Evolutionary conservation across 2,888 invertebrate species (phyloP).

Genomic region (Lepetodrilus schrolli): DNA sequence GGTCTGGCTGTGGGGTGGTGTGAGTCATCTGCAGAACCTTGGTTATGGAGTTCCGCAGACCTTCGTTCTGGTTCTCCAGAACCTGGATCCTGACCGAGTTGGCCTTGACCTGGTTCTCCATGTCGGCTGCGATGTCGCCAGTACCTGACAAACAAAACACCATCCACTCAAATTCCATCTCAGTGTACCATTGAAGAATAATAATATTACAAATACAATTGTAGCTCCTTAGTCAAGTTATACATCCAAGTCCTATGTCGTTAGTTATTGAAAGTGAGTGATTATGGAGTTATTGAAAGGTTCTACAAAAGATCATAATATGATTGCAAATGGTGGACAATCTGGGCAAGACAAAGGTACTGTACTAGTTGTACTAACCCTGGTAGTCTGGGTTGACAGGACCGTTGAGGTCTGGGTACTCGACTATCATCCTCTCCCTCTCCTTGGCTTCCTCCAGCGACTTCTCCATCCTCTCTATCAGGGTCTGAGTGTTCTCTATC

Average conservation of each 20-base stretch:
- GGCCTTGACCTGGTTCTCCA: constrained; percentile 74
- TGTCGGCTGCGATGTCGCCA: constrained; percentile 71
- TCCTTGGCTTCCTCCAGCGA: constrained; percentile 62
- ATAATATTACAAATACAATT: no score
- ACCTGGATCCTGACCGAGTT: constrained; percentile 70
- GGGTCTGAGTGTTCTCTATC: constrained; percentile 52
- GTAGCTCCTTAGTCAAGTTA: no score
- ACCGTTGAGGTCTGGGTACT: constrained; percentile 74
- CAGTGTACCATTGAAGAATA: no score
- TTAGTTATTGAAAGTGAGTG: no score
- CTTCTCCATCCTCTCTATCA: constrained; percentile 48
- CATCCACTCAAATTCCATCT: no score
- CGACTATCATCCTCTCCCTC: constrained; percentile 68
- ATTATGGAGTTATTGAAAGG: no score
- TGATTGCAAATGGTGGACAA: no score
- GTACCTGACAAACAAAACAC: no score
- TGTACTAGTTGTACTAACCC: constrained; percentile 49
- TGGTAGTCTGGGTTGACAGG: constrained; percentile 69
- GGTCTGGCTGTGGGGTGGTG: background rate
- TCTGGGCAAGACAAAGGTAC: no score
- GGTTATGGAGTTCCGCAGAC: constrained; percentile 59
- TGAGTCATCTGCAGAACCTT: constrained; percentile 44
- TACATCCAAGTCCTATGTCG: no score
- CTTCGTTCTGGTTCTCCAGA: constrained; percentile 71
- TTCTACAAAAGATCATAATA: no score